These are phyloP conservation scores for Laticauda laticaudata DNA, from an alignment of 2,113 vertebrate species.

Conservation along the genomic window DNA sequence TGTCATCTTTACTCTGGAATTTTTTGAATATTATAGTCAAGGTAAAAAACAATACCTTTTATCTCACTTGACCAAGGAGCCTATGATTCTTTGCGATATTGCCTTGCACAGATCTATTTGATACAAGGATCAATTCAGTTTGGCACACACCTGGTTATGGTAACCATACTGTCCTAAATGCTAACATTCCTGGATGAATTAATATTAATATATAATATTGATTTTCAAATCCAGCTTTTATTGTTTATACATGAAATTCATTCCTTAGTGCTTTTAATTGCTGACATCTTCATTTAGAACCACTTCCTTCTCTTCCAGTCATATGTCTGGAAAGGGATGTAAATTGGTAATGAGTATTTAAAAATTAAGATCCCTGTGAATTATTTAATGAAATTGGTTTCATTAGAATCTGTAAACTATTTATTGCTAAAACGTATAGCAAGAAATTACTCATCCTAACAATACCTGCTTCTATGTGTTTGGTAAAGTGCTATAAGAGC, in stretches of 20 bases:
- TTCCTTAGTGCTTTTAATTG: neutral
- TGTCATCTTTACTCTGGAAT: neutral
- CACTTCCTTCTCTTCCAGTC: neutral
- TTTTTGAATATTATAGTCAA: neutral
- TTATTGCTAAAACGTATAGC: neutral
- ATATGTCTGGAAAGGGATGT: neutral
- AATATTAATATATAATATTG: neutral
- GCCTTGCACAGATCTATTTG: neutral
- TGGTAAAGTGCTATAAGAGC: neutral
- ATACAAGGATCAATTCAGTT: neutral
- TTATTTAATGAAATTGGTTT: neutral
- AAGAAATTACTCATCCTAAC: neutral
- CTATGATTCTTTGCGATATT: neutral
- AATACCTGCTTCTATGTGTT: neutral
- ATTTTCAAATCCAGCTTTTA: neutral
- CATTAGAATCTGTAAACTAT: neutral
- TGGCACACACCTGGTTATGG: neutral
- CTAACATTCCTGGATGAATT: neutral
- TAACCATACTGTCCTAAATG: neutral
- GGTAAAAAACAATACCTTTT: neutral
- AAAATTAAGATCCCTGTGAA: neutral
- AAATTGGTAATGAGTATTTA: neutral
- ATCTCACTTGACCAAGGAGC: neutral
- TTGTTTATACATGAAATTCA: neutral
- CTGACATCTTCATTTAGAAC: neutral